Conservation (phyloP, 2,888 invertebrate species). For the Dorcus hopei region DNA sequence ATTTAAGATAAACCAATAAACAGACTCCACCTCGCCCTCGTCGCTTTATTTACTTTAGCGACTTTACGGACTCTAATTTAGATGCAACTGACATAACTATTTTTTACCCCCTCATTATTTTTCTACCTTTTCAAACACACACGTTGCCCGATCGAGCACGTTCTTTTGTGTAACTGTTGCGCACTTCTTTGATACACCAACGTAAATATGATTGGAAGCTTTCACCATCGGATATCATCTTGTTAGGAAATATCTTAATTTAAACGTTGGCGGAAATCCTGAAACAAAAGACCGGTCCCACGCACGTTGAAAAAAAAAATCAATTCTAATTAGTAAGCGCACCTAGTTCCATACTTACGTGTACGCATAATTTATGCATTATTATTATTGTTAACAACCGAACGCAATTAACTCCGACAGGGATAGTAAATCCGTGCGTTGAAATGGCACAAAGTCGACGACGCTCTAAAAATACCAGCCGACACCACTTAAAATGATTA, state of each 20-base stretch:
- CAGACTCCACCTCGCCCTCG: background rate
- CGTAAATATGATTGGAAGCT: constrained; percentile 4
- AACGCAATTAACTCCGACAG: no score
- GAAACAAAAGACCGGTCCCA: constrained; percentile 14
- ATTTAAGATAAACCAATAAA: constrained; percentile 14
- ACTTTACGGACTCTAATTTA: background rate
- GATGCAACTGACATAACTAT: no score
- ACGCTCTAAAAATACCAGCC: no score
- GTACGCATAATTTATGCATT: constrained; percentile 12
- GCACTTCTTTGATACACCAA: background rate
- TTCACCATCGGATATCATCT: constrained; percentile 16
- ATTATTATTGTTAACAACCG: background rate
- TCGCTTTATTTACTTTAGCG: constrained; percentile 6
- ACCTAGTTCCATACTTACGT: constrained; percentile 7
- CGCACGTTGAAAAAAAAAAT: constrained; percentile 12
- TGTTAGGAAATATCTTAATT: constrained; percentile 19
- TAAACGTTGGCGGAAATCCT: constrained; percentile 19
- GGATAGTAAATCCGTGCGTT: no score
- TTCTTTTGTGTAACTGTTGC: background rate
- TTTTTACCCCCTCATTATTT: no score
- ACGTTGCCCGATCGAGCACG: background rate
- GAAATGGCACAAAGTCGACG: no score
- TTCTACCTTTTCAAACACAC: background rate
- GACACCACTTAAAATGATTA: no score
- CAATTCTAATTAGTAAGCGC: constrained; percentile 9